A percentile compares a stretch with the other conserved stretches of the same genome.
These are phyloP conservation scores for Adineta ricciae DNA, from an alignment of 2,888 invertebrate genomes.

Conservation along the genomic window DNA sequence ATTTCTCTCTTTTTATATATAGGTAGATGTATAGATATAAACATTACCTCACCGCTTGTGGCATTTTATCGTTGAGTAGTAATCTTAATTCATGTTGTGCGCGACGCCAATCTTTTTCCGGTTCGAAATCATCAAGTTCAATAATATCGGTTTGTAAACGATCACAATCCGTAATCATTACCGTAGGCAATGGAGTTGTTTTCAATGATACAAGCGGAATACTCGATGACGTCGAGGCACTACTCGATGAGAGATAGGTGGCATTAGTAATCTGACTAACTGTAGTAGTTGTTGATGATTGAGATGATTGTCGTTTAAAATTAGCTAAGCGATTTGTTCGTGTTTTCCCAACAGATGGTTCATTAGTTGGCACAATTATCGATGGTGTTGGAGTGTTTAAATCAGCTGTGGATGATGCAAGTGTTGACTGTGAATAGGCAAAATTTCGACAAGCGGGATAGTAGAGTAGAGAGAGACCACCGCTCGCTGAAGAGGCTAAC, in stretches of 20 bases:
- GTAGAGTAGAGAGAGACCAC: background rate
- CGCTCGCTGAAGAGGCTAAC: background rate
- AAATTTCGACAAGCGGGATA: constrained; percentile 19
- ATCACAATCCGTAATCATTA: constrained; percentile 21
- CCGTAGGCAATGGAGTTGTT: background rate
- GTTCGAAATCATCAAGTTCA: constrained; percentile 21
- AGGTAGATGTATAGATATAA: background rate
- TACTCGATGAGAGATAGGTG: background rate
- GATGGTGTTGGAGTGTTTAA: background rate
- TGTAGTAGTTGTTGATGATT: background rate
- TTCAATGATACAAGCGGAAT: background rate
- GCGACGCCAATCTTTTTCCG: constrained; percentile 16
- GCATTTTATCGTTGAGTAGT: background rate
- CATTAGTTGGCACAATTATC: background rate
- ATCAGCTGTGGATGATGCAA: background rate
- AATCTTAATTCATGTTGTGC: background rate
- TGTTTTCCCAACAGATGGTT: background rate
- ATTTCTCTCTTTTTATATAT: too few relatives aligned
- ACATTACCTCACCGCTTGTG: background rate
- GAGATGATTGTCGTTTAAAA: background rate
- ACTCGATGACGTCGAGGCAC: background rate
- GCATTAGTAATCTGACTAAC: constrained; percentile 19
- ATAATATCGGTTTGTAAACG: constrained; percentile 21
- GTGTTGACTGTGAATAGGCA: constrained; percentile 5
- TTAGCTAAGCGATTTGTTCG: background rate